Evolutionary conservation across 2,113 vertebrate species (phyloP), one percentile per base, ranked within the genome.

Genomic region (Hyaena hyaena): DNA sequence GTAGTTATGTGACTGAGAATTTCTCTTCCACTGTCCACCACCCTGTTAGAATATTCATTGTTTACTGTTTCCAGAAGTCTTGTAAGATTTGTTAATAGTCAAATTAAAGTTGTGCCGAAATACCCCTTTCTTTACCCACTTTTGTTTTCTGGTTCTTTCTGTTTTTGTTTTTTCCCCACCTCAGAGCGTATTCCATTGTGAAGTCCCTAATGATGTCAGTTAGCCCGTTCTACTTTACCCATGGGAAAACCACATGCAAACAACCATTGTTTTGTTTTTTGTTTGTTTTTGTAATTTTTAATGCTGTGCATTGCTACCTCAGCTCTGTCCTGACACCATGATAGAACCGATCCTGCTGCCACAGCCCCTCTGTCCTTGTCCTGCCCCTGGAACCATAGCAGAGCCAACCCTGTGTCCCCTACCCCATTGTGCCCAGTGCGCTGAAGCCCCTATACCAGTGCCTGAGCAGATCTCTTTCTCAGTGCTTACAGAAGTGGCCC

Each of bases 191-290:
- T 71, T 63, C 24, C 43, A 10, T 24, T 31, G 24, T 76, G 79
- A 63, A 55, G 16, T 28, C 50, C 11, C 16, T 43, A 2, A 28
- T 83, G 35, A 61, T 48, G 48, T 50, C 39, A 26, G 24, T 76
- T 33, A 33, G 23, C 23, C 68, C 5, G n/a, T 66, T 33, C 19
- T 2, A 9, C 63, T 45, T 31, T 21, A 17, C 7, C 61, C 3
- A 2, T 5, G 69, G 79, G 63, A n/a, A 77, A 45, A 11, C 7
- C 15, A 10, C 53, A 3, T 0, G 0, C 23, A 39, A 10, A 35
- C 1, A 0, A 33, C 66, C 16, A n/a, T 15, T 28, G 24, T 76
- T 39, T 65, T 66, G 2, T 68, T 74, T 43, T 48, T 43, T 43
- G 12, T 74, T 74, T 43, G 10, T 45, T 76, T 28, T 74, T 45